Conservation (phyloP, 2,797 vertebrate genomes). For the Oreochromis mossambicus region DNA sequence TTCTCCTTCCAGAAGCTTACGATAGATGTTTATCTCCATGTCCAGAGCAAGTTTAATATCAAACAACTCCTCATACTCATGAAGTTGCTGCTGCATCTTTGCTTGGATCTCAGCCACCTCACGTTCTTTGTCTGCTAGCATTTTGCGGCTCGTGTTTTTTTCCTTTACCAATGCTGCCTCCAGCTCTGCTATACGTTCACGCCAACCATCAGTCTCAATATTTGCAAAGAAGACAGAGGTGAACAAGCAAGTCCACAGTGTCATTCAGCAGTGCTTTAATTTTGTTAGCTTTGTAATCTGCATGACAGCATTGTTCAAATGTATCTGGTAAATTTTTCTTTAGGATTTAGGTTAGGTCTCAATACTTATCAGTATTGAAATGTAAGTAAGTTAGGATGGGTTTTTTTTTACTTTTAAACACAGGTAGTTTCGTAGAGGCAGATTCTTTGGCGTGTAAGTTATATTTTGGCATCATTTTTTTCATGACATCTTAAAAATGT, state of each 20-base stretch:
- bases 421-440: neutral
- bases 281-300: neutral
- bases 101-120: slow-evolving; percentile 79
- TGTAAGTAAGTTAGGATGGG: neutral
- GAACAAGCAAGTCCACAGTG: neutral
- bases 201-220: slow-evolving; percentile 79
- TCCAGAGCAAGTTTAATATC: slow-evolving; percentile 92
- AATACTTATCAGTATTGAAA: neutral
- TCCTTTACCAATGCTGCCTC: slow-evolving; percentile 81
- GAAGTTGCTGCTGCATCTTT: slow-evolving; percentile 86
- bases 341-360: neutral
- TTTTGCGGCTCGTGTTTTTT: slow-evolving; percentile 73
- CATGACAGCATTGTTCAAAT: neutral
- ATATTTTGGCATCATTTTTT: neutral
- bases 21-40: slow-evolving; percentile 91
- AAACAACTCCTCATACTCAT: slow-evolving; percentile 86
- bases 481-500: neutral
- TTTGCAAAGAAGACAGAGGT: fast-evolving
- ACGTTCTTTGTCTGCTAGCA: slow-evolving; percentile 80
- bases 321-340: neutral
- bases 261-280: neutral
- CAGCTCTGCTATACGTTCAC: slow-evolving; percentile 83
- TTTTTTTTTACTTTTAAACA: neutral
- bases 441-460: neutral
- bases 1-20: slow-evolving; percentile 89